These are phyloP conservation scores for Ephydatia muelleri DNA, from an alignment of 37 sponge, comb jelly and placozoan genomes.

Conservation along the genomic window DNA sequence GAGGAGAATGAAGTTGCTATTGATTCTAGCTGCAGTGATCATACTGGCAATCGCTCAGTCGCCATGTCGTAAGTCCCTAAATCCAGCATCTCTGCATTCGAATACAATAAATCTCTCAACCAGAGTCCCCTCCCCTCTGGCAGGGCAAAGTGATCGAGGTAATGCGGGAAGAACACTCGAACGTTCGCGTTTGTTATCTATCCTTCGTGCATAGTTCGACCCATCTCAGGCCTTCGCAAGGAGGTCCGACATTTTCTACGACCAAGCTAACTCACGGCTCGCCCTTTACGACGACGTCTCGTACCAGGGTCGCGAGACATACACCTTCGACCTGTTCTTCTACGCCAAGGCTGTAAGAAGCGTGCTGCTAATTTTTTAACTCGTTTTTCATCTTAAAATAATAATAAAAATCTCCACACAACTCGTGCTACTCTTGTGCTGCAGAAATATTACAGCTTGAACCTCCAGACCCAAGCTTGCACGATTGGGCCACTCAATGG, in stretches of 20 bases:
- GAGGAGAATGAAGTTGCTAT: conserved; percentile 1
- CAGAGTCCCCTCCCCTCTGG: conserved; percentile 20
- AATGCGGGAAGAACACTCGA: too few species aligned
- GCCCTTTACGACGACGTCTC: background rate
- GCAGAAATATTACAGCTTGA: conserved; percentile 22
- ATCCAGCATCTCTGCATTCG: background rate
- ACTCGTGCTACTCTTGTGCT: too few species aligned
- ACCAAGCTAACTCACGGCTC: background rate
- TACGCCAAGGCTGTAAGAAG: background rate
- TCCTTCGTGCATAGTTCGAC: conserved; percentile 10
- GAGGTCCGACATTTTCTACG: conserved; percentile 11
- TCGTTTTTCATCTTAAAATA: too few species aligned
- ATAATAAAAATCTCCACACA: too few species aligned
- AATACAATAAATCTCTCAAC: background rate
- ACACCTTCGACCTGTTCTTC: background rate
- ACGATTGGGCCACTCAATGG: conserved; percentile 9
- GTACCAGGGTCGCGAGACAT: background rate
- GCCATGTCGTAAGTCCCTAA: conserved; percentile 17
- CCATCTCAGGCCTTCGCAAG: conserved; percentile 5
- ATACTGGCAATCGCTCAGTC: background rate
- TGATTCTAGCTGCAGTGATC: conserved; percentile 1
- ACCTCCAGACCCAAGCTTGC: conserved; percentile 45
- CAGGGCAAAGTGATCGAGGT: conserved; percentile 7
- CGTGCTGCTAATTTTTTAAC: background rate
- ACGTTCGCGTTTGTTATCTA: too few species aligned